Conservation (phyloP, 2,888 invertebrate genomes). For the Leptodirus hochenwartii region DNA sequence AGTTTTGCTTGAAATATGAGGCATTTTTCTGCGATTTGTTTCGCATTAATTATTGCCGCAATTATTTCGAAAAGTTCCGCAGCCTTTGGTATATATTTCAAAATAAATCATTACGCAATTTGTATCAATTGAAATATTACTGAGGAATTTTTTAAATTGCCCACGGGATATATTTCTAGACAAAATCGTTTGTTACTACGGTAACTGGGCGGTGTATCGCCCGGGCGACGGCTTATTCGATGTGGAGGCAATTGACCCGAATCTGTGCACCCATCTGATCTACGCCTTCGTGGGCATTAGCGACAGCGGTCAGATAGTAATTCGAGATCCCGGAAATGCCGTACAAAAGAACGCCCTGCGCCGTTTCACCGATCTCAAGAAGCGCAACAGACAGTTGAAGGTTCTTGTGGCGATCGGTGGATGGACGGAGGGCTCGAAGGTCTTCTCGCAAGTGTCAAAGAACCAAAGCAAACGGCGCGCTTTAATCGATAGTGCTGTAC, state of each 20-base stretch:
- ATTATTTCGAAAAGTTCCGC: too few species aligned
- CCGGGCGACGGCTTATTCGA: constrained; percentile 42
- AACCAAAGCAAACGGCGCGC: constrained; percentile 26
- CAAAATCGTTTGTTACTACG: constrained; percentile 53
- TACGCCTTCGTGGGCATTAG: constrained; percentile 55
- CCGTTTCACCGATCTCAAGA: constrained; percentile 35
- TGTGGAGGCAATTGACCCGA: constrained; percentile 44
- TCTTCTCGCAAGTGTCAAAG: constrained; percentile 27
- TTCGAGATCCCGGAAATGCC: constrained; percentile 40
- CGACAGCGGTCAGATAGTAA: constrained; percentile 29
- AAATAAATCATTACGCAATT: too few species aligned
- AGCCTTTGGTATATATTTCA: too few species aligned
- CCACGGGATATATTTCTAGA: too few species aligned
- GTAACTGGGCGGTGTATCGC: constrained; percentile 59
- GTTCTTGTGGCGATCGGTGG: constrained; percentile 49
- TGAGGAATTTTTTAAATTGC: too few species aligned
- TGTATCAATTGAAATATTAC: too few species aligned
- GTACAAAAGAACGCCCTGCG: constrained; percentile 32
- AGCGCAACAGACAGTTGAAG: constrained; percentile 32
- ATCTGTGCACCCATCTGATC: constrained; percentile 54
- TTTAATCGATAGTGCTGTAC: constrained; percentile 37
- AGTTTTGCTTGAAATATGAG: too few species aligned
- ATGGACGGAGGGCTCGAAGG: constrained; percentile 36
- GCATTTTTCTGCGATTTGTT: too few species aligned
- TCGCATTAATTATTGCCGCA: too few species aligned